Base-by-base conservation (phyloP, 2,113 vertebrate species). In the Octodon degus region DNA sequence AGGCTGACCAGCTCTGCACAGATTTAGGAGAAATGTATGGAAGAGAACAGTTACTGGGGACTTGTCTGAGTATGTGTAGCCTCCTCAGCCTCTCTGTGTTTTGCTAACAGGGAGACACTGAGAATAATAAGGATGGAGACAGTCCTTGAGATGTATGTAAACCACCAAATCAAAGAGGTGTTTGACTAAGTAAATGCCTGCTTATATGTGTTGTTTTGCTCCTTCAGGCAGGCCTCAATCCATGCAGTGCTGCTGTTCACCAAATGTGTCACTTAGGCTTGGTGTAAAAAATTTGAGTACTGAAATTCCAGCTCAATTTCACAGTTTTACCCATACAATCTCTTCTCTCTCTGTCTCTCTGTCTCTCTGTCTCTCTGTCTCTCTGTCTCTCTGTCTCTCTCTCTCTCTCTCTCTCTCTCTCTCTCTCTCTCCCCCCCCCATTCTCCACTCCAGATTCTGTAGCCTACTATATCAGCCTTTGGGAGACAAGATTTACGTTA, bases 221-320 rank as follows among this genome's bases (percentile, higher is more conserved):
- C 37, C 37, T 50, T 19, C 30, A 79, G 81, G 32, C 47, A 50
- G 37, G 5, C 8, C 16, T 50, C 2, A 20, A 58, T 32, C 16
- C 9, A 65, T 13, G 25, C 34, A 17, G 53, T 32, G 32, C 37
- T 91, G 70, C 32, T 70, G 1, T 62, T 32, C 89, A 89, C 32
- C 53, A 50, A 89, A 43, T 17, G 19, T 70, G 40, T 82, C 55
- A 37, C 25, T 89, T 55, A 85, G 62, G 81, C 62, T 86, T 79
- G 87, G 58, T 68, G 7, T 22, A 70, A 83, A 76, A 17, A 70
- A 47, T 4, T 10, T 24, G 50, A 34, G 34, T 63, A 89, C 77
- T 19, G 20, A 86, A 89, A 94, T 63, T 72, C 55, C 83, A 82
- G 24, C 62, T 53, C 19, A 43, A 53, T n/a, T 93, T 72, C 22